These are phyloP conservation scores for Acleris emargana DNA, from an alignment of 2,888 invertebrate genomes.

Conservation along the genomic window DNA sequence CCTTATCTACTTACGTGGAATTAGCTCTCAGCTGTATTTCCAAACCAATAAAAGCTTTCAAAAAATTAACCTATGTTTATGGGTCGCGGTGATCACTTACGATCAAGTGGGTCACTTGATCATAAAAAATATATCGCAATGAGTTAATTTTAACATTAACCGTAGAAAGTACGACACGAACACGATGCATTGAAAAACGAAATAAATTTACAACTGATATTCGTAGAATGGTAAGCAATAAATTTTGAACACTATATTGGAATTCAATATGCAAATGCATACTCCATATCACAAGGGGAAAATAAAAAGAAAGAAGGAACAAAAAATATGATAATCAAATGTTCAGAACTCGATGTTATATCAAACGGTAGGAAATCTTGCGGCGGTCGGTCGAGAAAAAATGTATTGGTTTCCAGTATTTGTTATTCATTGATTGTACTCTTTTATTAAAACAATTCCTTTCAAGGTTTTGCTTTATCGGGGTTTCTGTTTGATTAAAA, in stretches of 20 bases:
- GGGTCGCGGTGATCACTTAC: too few relatives aligned
- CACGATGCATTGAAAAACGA: constrained; percentile 10
- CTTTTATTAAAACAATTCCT: constrained; percentile 32
- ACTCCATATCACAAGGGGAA: constrained; percentile 74
- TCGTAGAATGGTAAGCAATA: constrained; percentile 60
- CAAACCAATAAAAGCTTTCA: too few relatives aligned
- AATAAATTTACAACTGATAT: constrained; percentile 6
- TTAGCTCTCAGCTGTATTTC: too few relatives aligned
- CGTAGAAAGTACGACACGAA: too few relatives aligned
- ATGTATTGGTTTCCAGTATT: constrained; percentile 40
- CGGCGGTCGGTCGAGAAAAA: constrained; percentile 45
- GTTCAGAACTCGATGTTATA: constrained; percentile 62
- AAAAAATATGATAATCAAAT: constrained; percentile 80
- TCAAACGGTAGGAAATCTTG: constrained; percentile 52
- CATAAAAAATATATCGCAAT: background rate
- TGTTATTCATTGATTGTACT: constrained; percentile 40
- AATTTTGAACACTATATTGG: constrained; percentile 72
- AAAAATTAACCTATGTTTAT: too few relatives aligned
- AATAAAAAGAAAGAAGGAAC: constrained; percentile 67
- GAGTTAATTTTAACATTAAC: background rate
- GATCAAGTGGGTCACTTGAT: too few relatives aligned
- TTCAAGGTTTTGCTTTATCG: constrained; percentile 6
- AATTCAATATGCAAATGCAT: constrained; percentile 77
- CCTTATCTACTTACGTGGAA: too few relatives aligned
- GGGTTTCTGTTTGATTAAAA: constrained; percentile 9